Evolutionary conservation across 1,140 invertebrate species (phyloP), one percentile per base, ranked within the genome.

Genomic region (Ceratina japonica): DNA sequence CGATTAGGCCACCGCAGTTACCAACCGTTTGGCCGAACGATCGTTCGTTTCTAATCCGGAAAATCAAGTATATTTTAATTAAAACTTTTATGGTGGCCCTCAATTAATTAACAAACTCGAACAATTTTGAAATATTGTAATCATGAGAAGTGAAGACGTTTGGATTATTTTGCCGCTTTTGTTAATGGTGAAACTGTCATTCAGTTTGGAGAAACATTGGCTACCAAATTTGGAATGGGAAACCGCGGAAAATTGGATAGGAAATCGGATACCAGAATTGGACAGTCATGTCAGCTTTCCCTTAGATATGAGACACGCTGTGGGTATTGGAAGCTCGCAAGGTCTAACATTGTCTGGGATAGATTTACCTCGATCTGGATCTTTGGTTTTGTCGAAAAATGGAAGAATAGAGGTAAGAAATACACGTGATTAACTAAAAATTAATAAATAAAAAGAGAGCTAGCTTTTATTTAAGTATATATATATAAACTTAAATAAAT

Each of bases 191-290:
- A 59, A 22, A 82, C 27, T 13, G 16, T 69, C 58, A 0, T 7
- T 52, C 2, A 22, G 54, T 3, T 37, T 83, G 0, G 83, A 89
- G 51, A 91, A 91, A 37, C 61, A 84, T 51, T 92, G 92, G 92
- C 75, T 91, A 1, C 89, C 89, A 1, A 83, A 91, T 78, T 78
- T 90, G 18, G 90, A 92, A 63, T 92, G 91, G 91, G 74, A 81
- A 65, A 87, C 83, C 0, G 71, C 75, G 18, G 75, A 58, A 49
- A 92, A 92, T 80, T 92, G 92, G 92, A 27, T 86, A 4, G 75
- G 84, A 4, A 79, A 78, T 49, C 66, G 61, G 7, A 0, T 87
- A 51, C 92, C 92, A 0, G 75, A 87, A 74, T 31, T 54, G 3
- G 82, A 89, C 61, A 89, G 83, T 68, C 83, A 79, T 16, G 78